phyloP scores from a whole-genome alignment of 23 tunicate genomes.

The Trididemnum miniatum region DNA sequence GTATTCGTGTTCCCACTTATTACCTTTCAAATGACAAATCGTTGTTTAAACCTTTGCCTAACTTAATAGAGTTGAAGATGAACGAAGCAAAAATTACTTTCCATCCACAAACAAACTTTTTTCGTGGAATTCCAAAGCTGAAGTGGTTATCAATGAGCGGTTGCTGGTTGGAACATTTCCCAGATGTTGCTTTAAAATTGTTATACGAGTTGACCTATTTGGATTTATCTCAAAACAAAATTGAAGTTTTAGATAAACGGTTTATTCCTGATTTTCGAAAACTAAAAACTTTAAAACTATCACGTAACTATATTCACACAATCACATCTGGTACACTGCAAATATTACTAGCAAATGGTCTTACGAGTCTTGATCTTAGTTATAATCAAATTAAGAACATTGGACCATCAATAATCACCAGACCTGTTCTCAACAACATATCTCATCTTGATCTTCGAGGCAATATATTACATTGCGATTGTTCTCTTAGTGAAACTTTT shows the following conservation, averaged over 20 bases:
- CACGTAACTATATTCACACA: slow-evolving; percentile 1
- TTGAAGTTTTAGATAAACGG: background rate
- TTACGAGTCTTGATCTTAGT: slow-evolving; percentile 1
- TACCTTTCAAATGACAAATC: background rate
- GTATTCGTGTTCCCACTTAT: slow-evolving; percentile 1
- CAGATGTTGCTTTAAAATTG: slow-evolving; percentile 5
- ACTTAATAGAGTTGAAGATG: background rate
- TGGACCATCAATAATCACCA: background rate
- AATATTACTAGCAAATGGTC: background rate
- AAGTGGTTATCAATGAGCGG: background rate
- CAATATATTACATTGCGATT: slow-evolving; percentile 21
- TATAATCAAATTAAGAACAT: slow-evolving; percentile 10
- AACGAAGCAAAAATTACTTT: background rate
- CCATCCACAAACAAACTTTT: slow-evolving; percentile 10
- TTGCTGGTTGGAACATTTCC: slow-evolving; percentile 13
- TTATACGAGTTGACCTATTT: background rate
- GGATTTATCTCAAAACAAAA: slow-evolving; percentile 34
- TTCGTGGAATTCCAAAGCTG: slow-evolving; percentile 14
- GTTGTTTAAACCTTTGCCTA: slow-evolving; percentile 24
- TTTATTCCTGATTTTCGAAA: background rate
- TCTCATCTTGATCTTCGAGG: slow-evolving; percentile 32
- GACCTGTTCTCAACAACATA: background rate
- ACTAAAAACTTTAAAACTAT: slow-evolving; percentile 7
- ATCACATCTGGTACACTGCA: background rate
- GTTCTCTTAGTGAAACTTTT: slow-evolving; percentile 22